Evolutionary conservation across 2,888 invertebrate species (phyloP).

Genomic region (Palloptera scutellata): DNA sequence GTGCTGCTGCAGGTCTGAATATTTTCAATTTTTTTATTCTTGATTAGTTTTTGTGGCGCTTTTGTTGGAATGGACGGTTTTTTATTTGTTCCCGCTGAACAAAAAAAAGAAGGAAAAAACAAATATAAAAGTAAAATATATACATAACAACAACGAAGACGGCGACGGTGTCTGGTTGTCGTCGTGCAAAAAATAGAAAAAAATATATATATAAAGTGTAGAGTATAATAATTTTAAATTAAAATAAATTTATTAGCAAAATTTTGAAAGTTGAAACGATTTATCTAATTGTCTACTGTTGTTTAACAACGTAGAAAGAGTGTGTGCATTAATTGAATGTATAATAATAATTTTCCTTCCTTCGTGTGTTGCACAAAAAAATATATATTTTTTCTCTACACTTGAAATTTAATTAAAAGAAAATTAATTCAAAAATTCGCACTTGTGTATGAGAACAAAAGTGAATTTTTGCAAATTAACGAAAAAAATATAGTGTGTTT

Average conservation of each 20-base stretch:
- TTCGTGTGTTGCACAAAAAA: too few species aligned
- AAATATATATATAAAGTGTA: slow-evolving; percentile 11
- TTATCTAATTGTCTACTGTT: too few species aligned
- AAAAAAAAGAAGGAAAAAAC: slow-evolving; percentile 21
- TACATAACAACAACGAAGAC: too few species aligned
- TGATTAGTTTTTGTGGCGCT: slow-evolving; percentile 58
- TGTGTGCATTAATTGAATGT: too few species aligned
- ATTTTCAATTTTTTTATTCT: slow-evolving; percentile 48
- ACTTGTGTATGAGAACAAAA: too few species aligned
- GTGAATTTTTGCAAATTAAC: too few species aligned
- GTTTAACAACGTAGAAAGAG: too few species aligned
- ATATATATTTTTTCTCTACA: too few species aligned
- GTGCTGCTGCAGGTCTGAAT: slow-evolving; percentile 23
- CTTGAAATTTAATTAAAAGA: neutral
- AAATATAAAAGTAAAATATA: slow-evolving; percentile 9
- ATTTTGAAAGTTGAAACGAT: neutral
- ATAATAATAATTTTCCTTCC: too few species aligned
- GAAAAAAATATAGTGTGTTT: too few species aligned
- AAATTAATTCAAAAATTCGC: too few species aligned
- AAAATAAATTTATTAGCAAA: slow-evolving; percentile 5
- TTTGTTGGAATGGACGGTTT: slow-evolving; percentile 41
- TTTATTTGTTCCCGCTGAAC: slow-evolving; percentile 15
- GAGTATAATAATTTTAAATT: slow-evolving; percentile 6
- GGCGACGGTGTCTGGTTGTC: neutral
- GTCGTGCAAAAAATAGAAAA: slow-evolving; percentile 20